These are phyloP conservation scores for Strix aluco DNA, from an alignment of 2,113 vertebrate genomes.

Conservation along the genomic window DNA sequence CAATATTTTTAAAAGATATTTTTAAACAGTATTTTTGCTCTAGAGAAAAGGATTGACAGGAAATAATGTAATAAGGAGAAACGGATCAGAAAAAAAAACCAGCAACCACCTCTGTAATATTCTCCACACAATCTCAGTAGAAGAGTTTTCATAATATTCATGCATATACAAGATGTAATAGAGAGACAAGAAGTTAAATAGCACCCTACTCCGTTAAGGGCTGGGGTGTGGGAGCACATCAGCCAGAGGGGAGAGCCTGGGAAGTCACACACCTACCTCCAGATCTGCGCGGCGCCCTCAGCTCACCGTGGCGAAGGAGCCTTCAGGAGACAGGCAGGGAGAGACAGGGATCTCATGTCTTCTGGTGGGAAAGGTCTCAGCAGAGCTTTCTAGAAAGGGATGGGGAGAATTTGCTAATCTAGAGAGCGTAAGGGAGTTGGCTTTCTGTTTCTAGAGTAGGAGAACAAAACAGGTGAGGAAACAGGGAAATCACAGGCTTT, in stretches of 20 bases:
- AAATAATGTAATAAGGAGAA: neutral
- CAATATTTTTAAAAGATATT: neutral
- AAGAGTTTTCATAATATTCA: neutral
- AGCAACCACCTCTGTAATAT: neutral
- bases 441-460: neutral
- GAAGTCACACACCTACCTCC: neutral
- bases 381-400: neutral
- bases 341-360: accelerated
- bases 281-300: accelerated
- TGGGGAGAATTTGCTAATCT: neutral
- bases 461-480: neutral
- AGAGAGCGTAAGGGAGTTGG: neutral
- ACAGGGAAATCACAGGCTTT: neutral
- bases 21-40: neutral
- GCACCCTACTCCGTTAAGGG: too few species aligned
- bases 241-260: neutral
- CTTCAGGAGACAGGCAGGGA: neutral
- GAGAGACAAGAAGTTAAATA: neutral
- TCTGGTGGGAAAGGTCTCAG: neutral
- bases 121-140: neutral
- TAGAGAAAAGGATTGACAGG: neutral
- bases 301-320: neutral
- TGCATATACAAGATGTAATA: neutral
- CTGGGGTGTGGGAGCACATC: neutral
- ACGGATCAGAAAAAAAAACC: neutral